Base-by-base conservation (phyloP, 1,140 invertebrate species). In the Platyscapa corneri region DNA sequence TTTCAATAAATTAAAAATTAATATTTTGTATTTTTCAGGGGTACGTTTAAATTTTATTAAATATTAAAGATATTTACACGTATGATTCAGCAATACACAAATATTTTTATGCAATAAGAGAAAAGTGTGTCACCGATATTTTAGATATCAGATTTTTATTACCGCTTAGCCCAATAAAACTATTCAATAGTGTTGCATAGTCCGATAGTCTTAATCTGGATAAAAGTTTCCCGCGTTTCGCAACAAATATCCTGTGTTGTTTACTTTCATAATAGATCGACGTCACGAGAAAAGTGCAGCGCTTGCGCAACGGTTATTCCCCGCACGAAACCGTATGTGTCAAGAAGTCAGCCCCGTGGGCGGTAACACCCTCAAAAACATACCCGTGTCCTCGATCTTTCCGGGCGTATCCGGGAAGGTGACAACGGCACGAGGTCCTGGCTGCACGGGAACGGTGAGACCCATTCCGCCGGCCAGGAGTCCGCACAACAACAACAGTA, bases 271-370 rank as follows among this genome's bases (percentile, higher is more conserved):
- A 39, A 42, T 27, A n/a, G 14, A 20, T 6, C 70, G 23, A 42
- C 70, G 70, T 74, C 70, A 74, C 70, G 27, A 16, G 70, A 39
- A 42, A 74, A 74, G 27, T 39, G 70, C 70, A 74, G 3, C 23
- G 70, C 3, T 74, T 74, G 37, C 70, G 70, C 37, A 74, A 74
- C 67, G 34, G 67, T 70, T 60, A 37, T 74, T 42, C 70, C 70
- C 37, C 30, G 37, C 3, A 1, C 34, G 23, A 60, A 10, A 27
- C 56, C 2, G 0, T 3, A 60, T 1, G 2, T 23, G 56, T 27
- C 56, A 2, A 23, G 14, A 27, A 16, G 16, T 34, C 34, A 23
- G 2, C 20, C 32, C 2, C 34, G 8, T 7, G 67, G 34, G 12
- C 39, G 37, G 6, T 23, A 18, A 6, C 1, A n/a, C 67, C 20